Conservation (phyloP, 2,797 vertebrate genomes). For the Florisuga fusca region DNA sequence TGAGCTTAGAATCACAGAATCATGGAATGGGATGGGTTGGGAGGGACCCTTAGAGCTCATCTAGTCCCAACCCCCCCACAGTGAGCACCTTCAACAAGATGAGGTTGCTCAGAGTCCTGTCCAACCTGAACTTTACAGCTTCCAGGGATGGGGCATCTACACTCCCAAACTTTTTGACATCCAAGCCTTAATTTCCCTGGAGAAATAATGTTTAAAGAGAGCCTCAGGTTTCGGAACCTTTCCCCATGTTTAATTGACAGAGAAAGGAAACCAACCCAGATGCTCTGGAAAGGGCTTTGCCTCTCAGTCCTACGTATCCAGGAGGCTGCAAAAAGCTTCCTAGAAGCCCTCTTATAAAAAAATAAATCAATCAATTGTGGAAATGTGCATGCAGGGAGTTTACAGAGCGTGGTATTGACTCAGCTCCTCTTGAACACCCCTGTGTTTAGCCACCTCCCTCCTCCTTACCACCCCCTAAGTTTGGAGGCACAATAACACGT, state of each 20-base stretch:
- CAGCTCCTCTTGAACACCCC: not conserved
- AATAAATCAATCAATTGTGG: conserved; percentile 26
- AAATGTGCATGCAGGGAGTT: conserved; percentile 53
- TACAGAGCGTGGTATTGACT: conserved; percentile 63
- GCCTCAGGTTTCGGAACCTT: not conserved
- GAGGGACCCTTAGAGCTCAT: no score
- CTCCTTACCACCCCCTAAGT: not conserved
- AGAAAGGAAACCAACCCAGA: not conserved
- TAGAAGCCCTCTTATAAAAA: conserved; percentile 53
- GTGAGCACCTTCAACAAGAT: no score
- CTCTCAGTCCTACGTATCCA: not conserved
- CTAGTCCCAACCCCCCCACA: no score
- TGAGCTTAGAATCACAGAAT: not conserved
- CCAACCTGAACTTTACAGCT: no score
- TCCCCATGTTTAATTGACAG: conserved; percentile 27
- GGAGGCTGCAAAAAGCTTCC: conserved; percentile 61
- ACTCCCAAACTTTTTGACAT: not conserved
- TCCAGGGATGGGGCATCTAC: no score
- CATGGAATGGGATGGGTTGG: no score
- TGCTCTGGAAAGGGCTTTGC: not conserved
- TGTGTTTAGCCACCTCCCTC: conserved; percentile 36
- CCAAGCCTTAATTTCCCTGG: conserved; percentile 13
- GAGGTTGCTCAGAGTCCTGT: no score
- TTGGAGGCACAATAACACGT: conserved; percentile 37
- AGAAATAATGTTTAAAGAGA: not conserved